A percentile compares a stretch with the other conserved stretches of the same genome.
phyloP scores from a whole-genome alignment of 1,140 invertebrate genomes.

The Phthorimaea operculella region DNA sequence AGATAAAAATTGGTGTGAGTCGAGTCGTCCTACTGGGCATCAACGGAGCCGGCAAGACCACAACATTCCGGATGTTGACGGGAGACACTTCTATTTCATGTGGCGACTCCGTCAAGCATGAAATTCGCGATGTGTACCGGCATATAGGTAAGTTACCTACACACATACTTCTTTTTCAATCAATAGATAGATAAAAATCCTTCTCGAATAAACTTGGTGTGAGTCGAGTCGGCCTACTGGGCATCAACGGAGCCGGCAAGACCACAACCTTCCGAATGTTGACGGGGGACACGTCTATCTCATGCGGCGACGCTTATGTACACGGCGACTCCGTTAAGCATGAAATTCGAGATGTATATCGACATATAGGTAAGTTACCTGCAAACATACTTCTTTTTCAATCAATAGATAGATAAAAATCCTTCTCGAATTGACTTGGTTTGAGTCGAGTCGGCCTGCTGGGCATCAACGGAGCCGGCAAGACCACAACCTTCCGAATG shows the following conservation, averaged over 20 bases:
- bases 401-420: too few species aligned
- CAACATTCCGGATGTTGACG: constrained; percentile 91
- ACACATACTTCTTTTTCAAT: too few species aligned
- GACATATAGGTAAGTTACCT: constrained; percentile 56
- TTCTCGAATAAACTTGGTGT: too few species aligned
- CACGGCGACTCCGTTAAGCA: constrained; percentile 64
- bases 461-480: constrained; percentile 87
- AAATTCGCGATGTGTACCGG: constrained; percentile 70
- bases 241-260: constrained; percentile 87
- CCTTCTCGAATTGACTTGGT: too few species aligned
- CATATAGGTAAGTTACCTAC: constrained; percentile 49
- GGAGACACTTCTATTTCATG: constrained; percentile 74
- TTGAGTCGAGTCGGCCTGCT: constrained; percentile 76
- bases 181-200: too few species aligned
- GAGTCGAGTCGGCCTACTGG: constrained; percentile 79
- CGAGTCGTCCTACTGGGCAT: constrained; percentile 85
- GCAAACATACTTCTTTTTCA: too few species aligned
- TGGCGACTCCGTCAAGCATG: constrained; percentile 64
- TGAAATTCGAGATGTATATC: constrained; percentile 68
- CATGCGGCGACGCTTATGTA: too few species aligned
- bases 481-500: constrained; percentile 92
- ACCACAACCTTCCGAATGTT: constrained; percentile 92
- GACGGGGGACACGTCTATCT: constrained; percentile 80
- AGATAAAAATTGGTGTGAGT: too few species aligned
- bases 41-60: constrained; percentile 88